phyloP scores from a whole-genome alignment of 37 sponge, comb jelly and placozoan species.

The Ianthella basta region DNA sequence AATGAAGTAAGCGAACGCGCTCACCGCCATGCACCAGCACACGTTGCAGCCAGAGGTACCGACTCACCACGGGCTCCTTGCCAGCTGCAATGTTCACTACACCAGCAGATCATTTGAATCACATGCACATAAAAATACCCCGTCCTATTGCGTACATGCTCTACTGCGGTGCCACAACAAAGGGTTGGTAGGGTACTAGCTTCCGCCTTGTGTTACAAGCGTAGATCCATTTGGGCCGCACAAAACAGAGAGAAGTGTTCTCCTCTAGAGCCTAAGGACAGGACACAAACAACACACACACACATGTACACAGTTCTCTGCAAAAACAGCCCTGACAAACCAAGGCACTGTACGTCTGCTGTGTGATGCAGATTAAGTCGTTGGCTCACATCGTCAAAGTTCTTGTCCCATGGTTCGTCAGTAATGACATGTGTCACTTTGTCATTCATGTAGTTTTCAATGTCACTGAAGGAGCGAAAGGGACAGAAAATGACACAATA shows the following conservation, averaged over 20 bases:
- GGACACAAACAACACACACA: constrained; percentile 14
- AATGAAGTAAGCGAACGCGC: too few species aligned
- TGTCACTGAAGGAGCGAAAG: constrained; percentile 23
- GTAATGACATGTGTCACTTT: constrained; percentile 75
- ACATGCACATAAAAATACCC: too few species aligned
- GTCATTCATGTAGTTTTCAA: constrained; percentile 80
- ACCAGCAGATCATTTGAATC: too few species aligned
- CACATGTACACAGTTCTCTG: neutral
- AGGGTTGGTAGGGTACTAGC: constrained; percentile 64
- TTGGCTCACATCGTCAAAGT: constrained; percentile 85
- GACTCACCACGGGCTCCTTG: too few species aligned
- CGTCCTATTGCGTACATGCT: neutral
- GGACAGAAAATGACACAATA: neutral
- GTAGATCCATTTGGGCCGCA: constrained; percentile 84
- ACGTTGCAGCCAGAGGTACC: too few species aligned
- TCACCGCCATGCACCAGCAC: too few species aligned
- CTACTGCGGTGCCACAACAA: constrained; percentile 27
- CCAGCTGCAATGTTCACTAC: too few species aligned
- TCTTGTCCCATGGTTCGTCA: constrained; percentile 66
- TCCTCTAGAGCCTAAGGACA: constrained; percentile 79
- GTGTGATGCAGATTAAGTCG: neutral
- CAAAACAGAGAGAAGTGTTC: constrained; percentile 72
- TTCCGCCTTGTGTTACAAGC: constrained; percentile 77
- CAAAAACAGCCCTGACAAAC: neutral
- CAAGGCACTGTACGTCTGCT: neutral